phyloP scores from a whole-genome alignment of 2,797 vertebrate genomes.

The Leucoraja ocellata region DNA sequence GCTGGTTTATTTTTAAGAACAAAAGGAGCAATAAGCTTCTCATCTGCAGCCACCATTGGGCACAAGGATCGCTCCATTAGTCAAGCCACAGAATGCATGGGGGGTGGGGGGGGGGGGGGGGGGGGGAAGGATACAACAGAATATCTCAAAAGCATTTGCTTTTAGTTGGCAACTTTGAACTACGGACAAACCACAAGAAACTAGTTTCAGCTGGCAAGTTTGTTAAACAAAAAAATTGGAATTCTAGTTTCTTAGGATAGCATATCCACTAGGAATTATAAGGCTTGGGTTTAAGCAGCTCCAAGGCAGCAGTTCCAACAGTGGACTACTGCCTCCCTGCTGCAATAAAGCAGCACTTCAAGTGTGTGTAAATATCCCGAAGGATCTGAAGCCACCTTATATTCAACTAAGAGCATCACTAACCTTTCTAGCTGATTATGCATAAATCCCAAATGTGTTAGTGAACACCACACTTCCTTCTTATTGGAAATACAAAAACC shows the following conservation, averaged over 20 bases:
- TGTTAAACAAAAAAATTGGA: neutral
- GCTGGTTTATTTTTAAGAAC: neutral
- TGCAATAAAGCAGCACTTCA: neutral
- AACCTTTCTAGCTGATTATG: too few relatives aligned
- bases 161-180: too few relatives aligned
- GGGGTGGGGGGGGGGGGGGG: too few relatives aligned
- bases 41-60: neutral
- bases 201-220: neutral
- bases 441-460: neutral
- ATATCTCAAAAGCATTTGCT: too few relatives aligned
- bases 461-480: neutral
- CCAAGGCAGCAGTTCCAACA: neutral
- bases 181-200: neutral
- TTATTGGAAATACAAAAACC: neutral
- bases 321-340: too few relatives aligned
- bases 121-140: too few relatives aligned
- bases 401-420: neutral
- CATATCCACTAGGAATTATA: neutral
- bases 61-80: neutral
- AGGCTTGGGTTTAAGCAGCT: neutral
- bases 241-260: neutral
- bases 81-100: too few relatives aligned
- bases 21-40: neutral
- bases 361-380: neutral
- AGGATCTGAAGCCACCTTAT: neutral